Conservation (phyloP, 2,113 vertebrate species). For the Fulmarus glacialis region DNA sequence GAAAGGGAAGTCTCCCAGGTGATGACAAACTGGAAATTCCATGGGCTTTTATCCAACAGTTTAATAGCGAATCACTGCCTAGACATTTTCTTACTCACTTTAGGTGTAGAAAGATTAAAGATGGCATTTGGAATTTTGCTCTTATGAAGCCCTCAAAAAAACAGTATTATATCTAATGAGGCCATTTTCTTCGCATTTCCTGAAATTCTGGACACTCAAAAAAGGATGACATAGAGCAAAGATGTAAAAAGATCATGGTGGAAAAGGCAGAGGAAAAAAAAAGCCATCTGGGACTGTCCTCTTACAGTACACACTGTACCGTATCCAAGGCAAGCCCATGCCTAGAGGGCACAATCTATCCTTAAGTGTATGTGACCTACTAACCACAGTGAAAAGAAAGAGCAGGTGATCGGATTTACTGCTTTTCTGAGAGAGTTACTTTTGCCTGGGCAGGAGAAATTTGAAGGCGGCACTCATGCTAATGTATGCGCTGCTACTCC, state of each 20-base stretch:
- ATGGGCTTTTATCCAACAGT: not conserved
- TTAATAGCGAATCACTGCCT: not conserved
- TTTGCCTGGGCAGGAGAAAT: not conserved
- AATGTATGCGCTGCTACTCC: not conserved
- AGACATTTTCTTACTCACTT: not conserved
- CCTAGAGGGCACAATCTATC: conserved; percentile 7
- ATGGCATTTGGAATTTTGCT: not conserved
- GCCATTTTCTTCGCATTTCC: not conserved
- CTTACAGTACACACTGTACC: not conserved
- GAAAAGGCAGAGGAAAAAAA: not conserved
- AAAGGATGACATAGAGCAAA: not conserved
- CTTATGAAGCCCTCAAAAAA: not conserved
- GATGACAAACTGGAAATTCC: not conserved
- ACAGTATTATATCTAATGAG: not conserved
- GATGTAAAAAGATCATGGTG: not conserved
- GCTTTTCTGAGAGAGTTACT: conserved; percentile 9
- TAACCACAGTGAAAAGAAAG: not conserved
- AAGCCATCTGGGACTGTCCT: not conserved
- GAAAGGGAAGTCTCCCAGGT: not conserved
- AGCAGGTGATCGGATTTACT: conserved; percentile 32
- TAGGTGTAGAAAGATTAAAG: not conserved
- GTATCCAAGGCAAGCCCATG: not conserved
- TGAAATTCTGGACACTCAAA: not conserved
- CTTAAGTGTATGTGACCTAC: conserved; percentile 28
- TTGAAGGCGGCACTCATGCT: not conserved